A percentile compares a stretch with the other conserved stretches of the same genome.
Conservation (phyloP, 2,888 invertebrate species). For the Stenolophus ochropezus region DNA sequence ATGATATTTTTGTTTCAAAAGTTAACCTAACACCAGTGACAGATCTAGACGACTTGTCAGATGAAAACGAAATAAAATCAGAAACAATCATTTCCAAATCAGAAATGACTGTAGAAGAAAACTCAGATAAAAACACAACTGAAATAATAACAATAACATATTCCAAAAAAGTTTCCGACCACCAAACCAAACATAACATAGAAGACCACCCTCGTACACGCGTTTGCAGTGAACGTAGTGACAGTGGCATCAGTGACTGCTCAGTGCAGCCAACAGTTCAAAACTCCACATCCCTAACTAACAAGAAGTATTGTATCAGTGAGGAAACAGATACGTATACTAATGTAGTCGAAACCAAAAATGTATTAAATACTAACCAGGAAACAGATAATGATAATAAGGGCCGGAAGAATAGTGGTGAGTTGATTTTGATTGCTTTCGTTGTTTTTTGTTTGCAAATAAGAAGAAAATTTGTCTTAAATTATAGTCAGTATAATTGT, state of each 20-base stretch:
- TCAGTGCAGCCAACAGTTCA: conserved; percentile 68
- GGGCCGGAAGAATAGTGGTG: neutral
- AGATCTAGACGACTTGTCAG: neutral
- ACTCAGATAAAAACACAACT: neutral
- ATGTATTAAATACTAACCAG: conserved; percentile 34
- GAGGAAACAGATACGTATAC: conserved; percentile 67
- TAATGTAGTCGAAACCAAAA: conserved; percentile 47
- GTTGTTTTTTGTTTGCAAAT: neutral
- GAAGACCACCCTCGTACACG: conserved; percentile 59
- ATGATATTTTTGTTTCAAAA: neutral
- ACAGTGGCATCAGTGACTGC: conserved; percentile 77
- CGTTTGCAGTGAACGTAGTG: conserved; percentile 75
- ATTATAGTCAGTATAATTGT: no score
- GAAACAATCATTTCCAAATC: neutral
- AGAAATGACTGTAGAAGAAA: neutral
- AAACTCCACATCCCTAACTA: conserved; percentile 67
- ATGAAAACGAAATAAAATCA: neutral
- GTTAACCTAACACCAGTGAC: neutral
- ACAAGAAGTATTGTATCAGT: conserved; percentile 69
- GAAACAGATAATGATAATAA: neutral
- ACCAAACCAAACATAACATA: neutral
- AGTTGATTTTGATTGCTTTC: conserved; percentile 19
- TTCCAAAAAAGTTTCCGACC: neutral
- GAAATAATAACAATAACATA: neutral
- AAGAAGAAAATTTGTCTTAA: no score